Evolutionary conservation across 2,888 invertebrate species (phyloP), one percentile per base, ranked within the genome.

Genomic region (Microplitis manilae): DNA sequence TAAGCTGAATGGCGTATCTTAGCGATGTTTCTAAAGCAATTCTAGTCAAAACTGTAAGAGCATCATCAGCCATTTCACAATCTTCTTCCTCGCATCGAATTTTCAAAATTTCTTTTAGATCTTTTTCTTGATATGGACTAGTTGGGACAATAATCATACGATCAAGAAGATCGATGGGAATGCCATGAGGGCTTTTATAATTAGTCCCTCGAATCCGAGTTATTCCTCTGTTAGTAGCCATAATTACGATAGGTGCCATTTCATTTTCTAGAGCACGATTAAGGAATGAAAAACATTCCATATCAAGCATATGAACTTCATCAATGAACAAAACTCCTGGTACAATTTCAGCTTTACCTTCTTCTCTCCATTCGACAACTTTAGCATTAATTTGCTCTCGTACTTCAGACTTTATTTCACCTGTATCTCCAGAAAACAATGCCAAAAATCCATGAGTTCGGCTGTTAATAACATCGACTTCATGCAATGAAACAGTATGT

Each of bases 381-480:
- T 98, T 99, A 64, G 95, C 94, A 90, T 99, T 98, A 82, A 99
- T 99, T 90, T 99, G 99, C 85, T 99, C 99, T 1, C 99, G 93
- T 0, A 99, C 97, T 91, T 99, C 99, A 0, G 96, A 93, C 86
- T 99, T 99, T 60, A 99, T 99, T 90, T 99, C 99, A 0, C 99
- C 99, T 0, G 99, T 99, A 89, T 99, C 99, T n/a, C 97, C 97
- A 6, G 99, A 98, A 90, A 99, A 99, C 0, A 99, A 91, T 0
- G 99, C 99, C 30, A 99, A 90, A 88, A 99, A 99, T 0, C 99
- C 99, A 88, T 99, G 98, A 0, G 98, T 98, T 81, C 99, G 93
- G 64, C 98, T 98, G 89, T 99, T 99, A 87, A 99, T 99, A 5
- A 99, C 99, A 89, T 99, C 99, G 74, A 99, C 97, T 89, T 99